Percentiles rank a stretch among this genome's conserved stretches.
Conservation (phyloP, 2,113 vertebrate genomes). For the Carassius carassius region DNA sequence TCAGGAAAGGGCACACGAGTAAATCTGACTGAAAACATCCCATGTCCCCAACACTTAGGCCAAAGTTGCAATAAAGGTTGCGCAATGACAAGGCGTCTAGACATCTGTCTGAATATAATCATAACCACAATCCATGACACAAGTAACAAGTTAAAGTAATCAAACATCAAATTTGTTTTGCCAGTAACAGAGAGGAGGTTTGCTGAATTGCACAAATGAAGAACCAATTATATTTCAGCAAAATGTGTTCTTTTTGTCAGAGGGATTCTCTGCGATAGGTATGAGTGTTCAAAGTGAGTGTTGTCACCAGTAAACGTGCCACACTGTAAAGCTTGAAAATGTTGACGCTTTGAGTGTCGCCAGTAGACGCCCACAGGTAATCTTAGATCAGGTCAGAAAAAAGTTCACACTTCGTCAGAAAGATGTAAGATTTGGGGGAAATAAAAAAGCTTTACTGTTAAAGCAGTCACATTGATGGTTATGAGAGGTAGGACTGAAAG, state of each 20-base stretch:
- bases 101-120: not conserved
- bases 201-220: not conserved
- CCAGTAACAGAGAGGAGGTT: not conserved
- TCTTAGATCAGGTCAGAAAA: no score
- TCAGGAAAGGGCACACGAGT: not conserved
- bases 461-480: constrained; percentile 19
- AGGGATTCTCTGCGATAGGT: no score
- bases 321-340: no score
- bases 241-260: no score
- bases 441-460: constrained; percentile 12
- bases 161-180: not conserved
- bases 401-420: not conserved
- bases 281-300: no score
- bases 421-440: not conserved
- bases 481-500: not conserved
- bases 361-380: no score
- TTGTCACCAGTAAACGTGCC: no score
- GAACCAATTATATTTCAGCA: not conserved
- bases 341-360: no score
- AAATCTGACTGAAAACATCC: not conserved
- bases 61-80: no score
- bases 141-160: not conserved
- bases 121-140: not conserved
- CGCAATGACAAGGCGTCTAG: not conserved
- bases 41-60: not conserved